These are phyloP conservation scores for Oncorhynchus keta DNA, from an alignment of 2,113 vertebrate genomes.

Conservation along the genomic window DNA sequence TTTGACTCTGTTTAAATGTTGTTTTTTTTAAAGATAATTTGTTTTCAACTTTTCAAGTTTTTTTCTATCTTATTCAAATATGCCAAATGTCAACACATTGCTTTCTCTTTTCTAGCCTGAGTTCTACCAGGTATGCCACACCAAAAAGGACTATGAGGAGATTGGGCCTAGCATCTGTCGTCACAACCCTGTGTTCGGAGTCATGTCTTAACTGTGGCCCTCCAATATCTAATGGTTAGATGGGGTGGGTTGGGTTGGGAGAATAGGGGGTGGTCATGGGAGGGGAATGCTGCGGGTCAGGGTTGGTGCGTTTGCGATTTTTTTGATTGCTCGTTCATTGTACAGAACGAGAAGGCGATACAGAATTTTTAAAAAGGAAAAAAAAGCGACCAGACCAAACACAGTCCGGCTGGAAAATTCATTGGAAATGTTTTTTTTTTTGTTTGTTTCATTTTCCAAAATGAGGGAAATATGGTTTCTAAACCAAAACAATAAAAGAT, in stretches of 20 bases:
- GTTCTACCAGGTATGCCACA: constrained; percentile 96
- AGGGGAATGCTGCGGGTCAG: constrained; percentile 35
- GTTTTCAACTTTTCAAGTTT: too few relatives aligned
- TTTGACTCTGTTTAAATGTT: too few relatives aligned
- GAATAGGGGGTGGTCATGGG: constrained; percentile 38
- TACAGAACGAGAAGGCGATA: constrained; percentile 52
- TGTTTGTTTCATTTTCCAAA: constrained; percentile 52
- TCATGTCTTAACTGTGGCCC: constrained; percentile 85
- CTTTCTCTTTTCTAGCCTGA: constrained; percentile 76
- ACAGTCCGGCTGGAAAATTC: constrained; percentile 77
- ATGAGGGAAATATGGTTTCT: constrained; percentile 70
- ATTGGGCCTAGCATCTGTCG: constrained; percentile 94
- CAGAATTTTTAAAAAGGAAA: background rate
- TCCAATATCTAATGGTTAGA: background rate
- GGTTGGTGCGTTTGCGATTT: constrained; percentile 61
- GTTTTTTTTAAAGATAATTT: too few relatives aligned
- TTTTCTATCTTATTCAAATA: too few relatives aligned
- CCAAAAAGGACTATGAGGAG: constrained; percentile 95
- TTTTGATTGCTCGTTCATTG: constrained; percentile 77
- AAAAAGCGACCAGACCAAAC: constrained; percentile 60
- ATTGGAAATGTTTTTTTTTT: constrained; percentile 72
- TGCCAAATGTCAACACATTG: too few relatives aligned
- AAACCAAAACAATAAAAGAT: constrained; percentile 76
- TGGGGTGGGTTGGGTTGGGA: constrained; percentile 46
- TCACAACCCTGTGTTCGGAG: constrained; percentile 92